phyloP scores from a whole-genome alignment of 2,888 invertebrate genomes.

The Agrotis segetum region DNA sequence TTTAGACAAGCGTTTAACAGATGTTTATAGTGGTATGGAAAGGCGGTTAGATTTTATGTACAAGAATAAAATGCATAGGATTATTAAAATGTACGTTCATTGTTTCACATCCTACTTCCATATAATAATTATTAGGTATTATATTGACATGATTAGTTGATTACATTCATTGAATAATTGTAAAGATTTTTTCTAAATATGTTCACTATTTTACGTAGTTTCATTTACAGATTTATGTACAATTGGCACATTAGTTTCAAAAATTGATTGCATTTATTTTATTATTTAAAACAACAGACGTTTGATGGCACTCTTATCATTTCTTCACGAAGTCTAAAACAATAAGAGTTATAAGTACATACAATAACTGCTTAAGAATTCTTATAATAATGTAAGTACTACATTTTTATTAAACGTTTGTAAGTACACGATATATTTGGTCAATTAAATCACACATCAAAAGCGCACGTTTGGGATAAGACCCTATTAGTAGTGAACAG shows the following conservation, averaged over 20 bases:
- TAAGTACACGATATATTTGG: constrained; percentile 79
- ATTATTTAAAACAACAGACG: constrained; percentile 61
- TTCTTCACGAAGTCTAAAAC: constrained; percentile 27
- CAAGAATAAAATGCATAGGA: constrained; percentile 28
- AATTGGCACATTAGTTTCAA: constrained; percentile 77
- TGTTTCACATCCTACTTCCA: constrained; percentile 7
- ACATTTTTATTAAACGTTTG: constrained; percentile 71
- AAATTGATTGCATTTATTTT: constrained; percentile 66
- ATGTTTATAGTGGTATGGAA: no score
- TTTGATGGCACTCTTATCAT: constrained; percentile 38
- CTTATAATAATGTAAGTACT: constrained; percentile 58
- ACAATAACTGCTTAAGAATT: constrained; percentile 59
- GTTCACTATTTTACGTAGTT: constrained; percentile 32
- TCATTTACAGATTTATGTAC: constrained; percentile 57
- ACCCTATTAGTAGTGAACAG: constrained; percentile 31
- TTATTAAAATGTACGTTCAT: constrained; percentile 16
- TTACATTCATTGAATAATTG: constrained; percentile 25
- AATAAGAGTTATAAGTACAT: constrained; percentile 66
- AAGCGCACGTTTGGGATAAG: constrained; percentile 67
- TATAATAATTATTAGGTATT: background rate
- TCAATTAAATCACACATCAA: constrained; percentile 82
- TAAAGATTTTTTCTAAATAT: constrained; percentile 42
- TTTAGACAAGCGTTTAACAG: no score
- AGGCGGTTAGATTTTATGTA: constrained; percentile 21
- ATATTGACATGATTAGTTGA: constrained; percentile 52